Evolutionary conservation across 1,140 invertebrate genomes (phyloP), one percentile per base, ranked within the genome.

Genomic region (Drosophila nikananu): DNA sequence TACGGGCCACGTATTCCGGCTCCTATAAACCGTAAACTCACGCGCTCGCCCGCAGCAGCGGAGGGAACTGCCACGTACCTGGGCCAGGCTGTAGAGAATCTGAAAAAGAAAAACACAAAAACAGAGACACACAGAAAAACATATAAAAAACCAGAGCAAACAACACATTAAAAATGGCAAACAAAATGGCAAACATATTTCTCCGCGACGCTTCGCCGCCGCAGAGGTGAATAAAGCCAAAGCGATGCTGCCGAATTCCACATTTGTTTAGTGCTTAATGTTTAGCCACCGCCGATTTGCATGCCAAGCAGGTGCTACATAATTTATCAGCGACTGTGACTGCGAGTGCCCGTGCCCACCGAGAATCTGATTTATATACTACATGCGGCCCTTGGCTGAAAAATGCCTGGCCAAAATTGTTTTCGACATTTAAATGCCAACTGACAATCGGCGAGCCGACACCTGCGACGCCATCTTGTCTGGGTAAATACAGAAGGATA

Each of bases 181-280:
- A 90, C 84, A 89, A 87, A 87, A 87, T 87, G 83, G 83, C 83
- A 87, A 86, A 89, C 83, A 89, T 89, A 89, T 89, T 87, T 87
- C 81, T 67, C 21, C 21, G 17, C 62, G 30, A 44, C 65, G 58
- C 72, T 21, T 42, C 32, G 59, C 59, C 52, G 68, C 62, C 84
- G 41, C 77, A 71, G 63, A 90, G 78, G 84, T 90, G 74, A 83
- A 83, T 83, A 77, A 86, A 62, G 80, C 70, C 59, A 75, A 87
- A 23, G 59, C 48, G 60, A 19, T 60, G 73, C 64, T 61, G 54
- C 60, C 60, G 70, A 86, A 80, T 80, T 75, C 54, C 84, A 87
- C 84, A 87, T 87, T 87, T 87, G 84, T 83, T 87, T 89, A 89
- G 84, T 81, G 65, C 73, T 81, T 90, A 90, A 90, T 89, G 86